Evolutionary conservation across 1,140 invertebrate genomes (phyloP).

Genomic region (Himalopsyche phryganea): DNA sequence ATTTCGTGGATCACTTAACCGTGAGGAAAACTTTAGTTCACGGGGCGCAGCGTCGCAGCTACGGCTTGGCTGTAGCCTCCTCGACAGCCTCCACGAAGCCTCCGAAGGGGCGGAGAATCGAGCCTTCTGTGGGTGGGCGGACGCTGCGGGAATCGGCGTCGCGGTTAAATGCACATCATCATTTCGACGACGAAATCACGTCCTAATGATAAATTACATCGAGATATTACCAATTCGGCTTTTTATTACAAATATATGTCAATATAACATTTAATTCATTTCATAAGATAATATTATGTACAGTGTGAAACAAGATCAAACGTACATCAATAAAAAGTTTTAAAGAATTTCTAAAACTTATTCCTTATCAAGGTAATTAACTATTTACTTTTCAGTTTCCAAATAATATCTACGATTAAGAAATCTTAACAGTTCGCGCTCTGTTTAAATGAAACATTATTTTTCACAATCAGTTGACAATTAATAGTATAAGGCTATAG

Average conservation of each 20-base stretch:
- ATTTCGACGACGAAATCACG: neutral
- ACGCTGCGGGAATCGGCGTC: neutral
- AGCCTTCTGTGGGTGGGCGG: neutral
- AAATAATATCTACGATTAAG: too few species aligned
- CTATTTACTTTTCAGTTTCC: too few species aligned
- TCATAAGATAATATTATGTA: too few species aligned
- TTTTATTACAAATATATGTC: neutral
- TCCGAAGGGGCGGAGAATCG: neutral
- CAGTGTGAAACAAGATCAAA: too few species aligned
- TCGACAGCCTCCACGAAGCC: neutral
- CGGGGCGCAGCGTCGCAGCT: conserved; percentile 7
- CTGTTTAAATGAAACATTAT: too few species aligned
- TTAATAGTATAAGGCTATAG: too few species aligned
- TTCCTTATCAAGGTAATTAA: too few species aligned
- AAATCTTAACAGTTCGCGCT: too few species aligned
- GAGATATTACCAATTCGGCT: conserved; percentile 5
- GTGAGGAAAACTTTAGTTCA: conserved; percentile 31
- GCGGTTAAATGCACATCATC: conserved; percentile 1
- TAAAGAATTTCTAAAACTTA: too few species aligned
- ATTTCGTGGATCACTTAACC: conserved; percentile 34
- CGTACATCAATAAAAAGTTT: too few species aligned
- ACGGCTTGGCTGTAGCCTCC: neutral
- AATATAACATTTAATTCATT: neutral
- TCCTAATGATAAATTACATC: neutral
- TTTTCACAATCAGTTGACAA: too few species aligned